phyloP scores from a whole-genome alignment of 2,797 vertebrate species.

The Lagocephalus sceleratus region DNA sequence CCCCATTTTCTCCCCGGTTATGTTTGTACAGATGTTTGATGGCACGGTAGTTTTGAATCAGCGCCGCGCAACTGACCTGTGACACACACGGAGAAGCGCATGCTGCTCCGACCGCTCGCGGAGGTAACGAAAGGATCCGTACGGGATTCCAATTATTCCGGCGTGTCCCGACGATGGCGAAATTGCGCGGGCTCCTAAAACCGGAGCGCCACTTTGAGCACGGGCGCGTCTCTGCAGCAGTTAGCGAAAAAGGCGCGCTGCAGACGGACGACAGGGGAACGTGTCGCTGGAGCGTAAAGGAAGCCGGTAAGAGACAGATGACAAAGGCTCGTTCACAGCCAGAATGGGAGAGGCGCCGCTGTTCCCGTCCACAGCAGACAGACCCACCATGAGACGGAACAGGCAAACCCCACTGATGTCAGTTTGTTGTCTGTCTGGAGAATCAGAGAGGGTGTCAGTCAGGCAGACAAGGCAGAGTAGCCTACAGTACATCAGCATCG shows the following conservation, averaged over 20 bases:
- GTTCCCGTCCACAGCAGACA: conserved; percentile 63
- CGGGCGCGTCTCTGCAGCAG: conserved; percentile 10
- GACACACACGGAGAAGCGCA: conserved; percentile 57
- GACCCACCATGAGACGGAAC: conserved; percentile 63
- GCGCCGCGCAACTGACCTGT: conserved; percentile 48
- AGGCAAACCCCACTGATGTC: conserved; percentile 57
- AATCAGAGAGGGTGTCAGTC: conserved; percentile 73
- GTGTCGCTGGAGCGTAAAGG: conserved; percentile 34
- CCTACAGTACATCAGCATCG: conserved; percentile 62
- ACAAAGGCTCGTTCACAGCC: conserved; percentile 55
- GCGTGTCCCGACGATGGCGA: too few species aligned
- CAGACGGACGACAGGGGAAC: conserved; percentile 30
- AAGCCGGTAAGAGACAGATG: conserved; percentile 47
- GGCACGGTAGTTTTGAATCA: conserved; percentile 51
- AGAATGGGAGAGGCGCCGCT: conserved; percentile 37
- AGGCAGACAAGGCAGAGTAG: conserved; percentile 68
- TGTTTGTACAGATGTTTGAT: conserved; percentile 65
- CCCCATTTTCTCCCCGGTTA: conserved; percentile 9
- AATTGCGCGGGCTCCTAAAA: neutral
- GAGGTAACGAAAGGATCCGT: too few species aligned
- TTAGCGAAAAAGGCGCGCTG: conserved; percentile 11
- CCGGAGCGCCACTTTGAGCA: conserved; percentile 7
- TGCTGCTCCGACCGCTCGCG: conserved; percentile 47
- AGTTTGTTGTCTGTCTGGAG: conserved; percentile 67
- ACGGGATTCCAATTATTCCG: too few species aligned